phyloP scores from a whole-genome alignment of 2,888 invertebrate genomes.

The Smittia aterrima region DNA sequence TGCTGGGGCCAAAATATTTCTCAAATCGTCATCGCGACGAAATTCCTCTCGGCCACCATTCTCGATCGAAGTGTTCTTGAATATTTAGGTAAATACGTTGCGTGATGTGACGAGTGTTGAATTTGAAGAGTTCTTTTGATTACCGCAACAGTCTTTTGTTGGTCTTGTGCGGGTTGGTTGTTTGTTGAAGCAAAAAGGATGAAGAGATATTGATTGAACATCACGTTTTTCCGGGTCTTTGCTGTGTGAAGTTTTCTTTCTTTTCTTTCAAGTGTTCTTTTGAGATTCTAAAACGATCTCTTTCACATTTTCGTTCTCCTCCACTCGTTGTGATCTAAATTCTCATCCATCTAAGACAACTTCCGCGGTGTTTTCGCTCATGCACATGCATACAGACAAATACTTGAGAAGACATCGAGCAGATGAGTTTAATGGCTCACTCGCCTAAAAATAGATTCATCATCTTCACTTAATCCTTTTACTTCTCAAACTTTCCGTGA shows the following conservation, averaged over 20 bases:
- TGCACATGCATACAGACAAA: neutral
- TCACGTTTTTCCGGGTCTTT: slow-evolving; percentile 13
- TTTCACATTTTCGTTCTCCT: neutral
- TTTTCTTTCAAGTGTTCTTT: neutral
- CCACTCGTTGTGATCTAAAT: neutral
- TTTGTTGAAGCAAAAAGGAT: neutral
- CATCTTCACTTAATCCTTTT: neutral
- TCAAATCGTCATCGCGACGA: neutral
- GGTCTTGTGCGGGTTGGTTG: neutral
- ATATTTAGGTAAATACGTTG: neutral
- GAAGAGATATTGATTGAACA: neutral
- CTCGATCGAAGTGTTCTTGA: neutral
- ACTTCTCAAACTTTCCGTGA: neutral
- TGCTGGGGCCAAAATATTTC: neutral
- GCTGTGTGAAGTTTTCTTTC: neutral
- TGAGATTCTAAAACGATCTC: neutral
- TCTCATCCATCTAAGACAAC: neutral
- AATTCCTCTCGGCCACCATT: neutral
- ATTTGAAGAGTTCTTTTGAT: neutral
- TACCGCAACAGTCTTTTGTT: neutral
- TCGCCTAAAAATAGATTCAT: neutral
- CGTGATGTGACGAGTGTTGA: slow-evolving; percentile 16
- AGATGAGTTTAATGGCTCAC: neutral
- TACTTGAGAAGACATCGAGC: neutral
- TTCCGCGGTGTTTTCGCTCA: slow-evolving; percentile 3